Evolutionary conservation across 2,797 vertebrate genomes (phyloP).

Genomic region (Gymnopithys bicolor): DNA sequence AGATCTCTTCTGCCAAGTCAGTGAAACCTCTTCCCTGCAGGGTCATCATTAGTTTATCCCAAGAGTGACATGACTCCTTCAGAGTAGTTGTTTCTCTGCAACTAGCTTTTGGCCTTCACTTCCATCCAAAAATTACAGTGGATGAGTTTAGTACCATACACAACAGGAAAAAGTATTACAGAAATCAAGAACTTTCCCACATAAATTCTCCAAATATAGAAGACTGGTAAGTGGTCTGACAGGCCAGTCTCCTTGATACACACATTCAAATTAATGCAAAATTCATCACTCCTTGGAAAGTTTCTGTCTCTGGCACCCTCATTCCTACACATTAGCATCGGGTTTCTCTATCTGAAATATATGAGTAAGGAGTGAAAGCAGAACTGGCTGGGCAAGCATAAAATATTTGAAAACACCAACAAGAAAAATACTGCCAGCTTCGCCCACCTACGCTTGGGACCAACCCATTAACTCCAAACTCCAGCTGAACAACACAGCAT

Average conservation of each 20-base stretch:
- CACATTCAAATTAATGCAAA: conserved; percentile 37
- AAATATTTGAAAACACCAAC: conserved; percentile 53
- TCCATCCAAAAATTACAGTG: background rate
- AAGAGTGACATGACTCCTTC: background rate
- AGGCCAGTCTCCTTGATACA: background rate
- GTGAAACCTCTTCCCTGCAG: conserved; percentile 30
- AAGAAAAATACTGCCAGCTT: conserved; percentile 15
- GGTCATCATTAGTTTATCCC: background rate
- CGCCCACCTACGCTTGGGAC: conserved; percentile 35
- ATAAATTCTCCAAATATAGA: background rate
- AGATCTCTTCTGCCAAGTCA: conserved; percentile 34
- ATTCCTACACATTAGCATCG: conserved; percentile 2
- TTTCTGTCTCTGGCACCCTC: conserved; percentile 13
- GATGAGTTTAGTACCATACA: background rate
- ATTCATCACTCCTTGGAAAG: background rate
- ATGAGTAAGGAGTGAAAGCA: conserved; percentile 40
- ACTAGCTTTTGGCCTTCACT: background rate
- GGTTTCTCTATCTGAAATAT: conserved; percentile 39
- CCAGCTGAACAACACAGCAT: conserved; percentile 27
- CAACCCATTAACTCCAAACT: conserved; percentile 45
- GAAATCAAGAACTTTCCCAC: conserved; percentile 1
- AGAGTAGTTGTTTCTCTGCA: background rate
- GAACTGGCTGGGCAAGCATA: conserved; percentile 41
- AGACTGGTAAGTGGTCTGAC: background rate
- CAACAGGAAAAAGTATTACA: background rate